These are phyloP conservation scores for Hypena proboscidalis DNA, from an alignment of 2,888 invertebrate species.

Conservation along the genomic window DNA sequence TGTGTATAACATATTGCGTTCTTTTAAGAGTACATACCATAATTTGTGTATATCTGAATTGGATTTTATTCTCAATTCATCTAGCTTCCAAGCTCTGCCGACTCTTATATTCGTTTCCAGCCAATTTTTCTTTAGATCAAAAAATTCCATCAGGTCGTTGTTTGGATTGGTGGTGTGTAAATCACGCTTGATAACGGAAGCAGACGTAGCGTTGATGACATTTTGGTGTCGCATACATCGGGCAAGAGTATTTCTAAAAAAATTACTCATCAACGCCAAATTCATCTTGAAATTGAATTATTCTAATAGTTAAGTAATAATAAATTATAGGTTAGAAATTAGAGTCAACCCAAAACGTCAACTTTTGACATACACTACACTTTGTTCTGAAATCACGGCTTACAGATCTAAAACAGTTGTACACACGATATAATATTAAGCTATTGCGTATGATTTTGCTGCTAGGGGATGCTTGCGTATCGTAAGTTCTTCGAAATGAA, in stretches of 20 bases:
- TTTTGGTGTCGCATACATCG: constrained; percentile 53
- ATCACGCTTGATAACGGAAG: constrained; percentile 38
- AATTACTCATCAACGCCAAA: constrained; percentile 42
- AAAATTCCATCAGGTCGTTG: constrained; percentile 93
- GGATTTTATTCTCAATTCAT: constrained; percentile 97
- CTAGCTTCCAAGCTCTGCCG: constrained; percentile 94
- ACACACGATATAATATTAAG: too few species aligned
- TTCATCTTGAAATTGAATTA: constrained; percentile 44
- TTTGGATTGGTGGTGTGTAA: constrained; percentile 69
- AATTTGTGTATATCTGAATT: constrained; percentile 98
- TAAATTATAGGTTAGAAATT: neutral
- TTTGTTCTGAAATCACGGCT: too few species aligned
- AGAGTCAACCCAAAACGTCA: too few species aligned
- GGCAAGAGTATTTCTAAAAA: constrained; percentile 46
- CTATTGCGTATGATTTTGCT: too few species aligned
- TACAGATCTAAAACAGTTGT: too few species aligned
- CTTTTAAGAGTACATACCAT: constrained; percentile 97
- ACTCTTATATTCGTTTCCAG: constrained; percentile 89
- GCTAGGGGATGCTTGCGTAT: too few species aligned
- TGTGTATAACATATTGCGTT: constrained; percentile 98
- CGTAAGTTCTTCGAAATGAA: too few species aligned
- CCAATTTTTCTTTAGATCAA: constrained; percentile 95
- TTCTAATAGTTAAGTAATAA: too few species aligned
- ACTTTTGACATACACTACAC: too few species aligned
- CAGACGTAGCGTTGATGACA: constrained; percentile 38